Evolutionary conservation across 2,113 vertebrate species (phyloP), one percentile per base, ranked within the genome.

Genomic region (Haplotaxodon microlepis): DNA sequence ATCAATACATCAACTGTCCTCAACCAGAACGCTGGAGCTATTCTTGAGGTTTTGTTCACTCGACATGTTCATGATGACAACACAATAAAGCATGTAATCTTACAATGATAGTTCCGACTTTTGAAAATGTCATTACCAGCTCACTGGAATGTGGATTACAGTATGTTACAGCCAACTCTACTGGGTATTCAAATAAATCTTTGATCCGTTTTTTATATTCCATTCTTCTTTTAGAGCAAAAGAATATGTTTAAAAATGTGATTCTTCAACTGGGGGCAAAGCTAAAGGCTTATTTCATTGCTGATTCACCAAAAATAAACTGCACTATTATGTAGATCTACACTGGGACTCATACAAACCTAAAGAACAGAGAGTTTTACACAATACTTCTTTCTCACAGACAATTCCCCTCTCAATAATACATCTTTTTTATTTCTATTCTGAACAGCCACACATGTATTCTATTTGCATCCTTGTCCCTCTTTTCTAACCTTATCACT

Each of bases 351-450:
- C 29, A 16, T 29, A 47, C 89, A 89, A 81, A 82, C 42, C 85
- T 50, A 16, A 51, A 69, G 73, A 71, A 61, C 27, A 53, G 66
- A 73, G 9, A 4, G 82, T 81, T 84, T 84, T 88, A 83, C 82
- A 82, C 12, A 21, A 84, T 80, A 50, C 21, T 50, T 8, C n/a
- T 69, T 82, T 69, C 59, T 89, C 86, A 7, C 86, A 90, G 42
- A 50, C 42, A 50, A 1, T 47, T 86, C 90, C 83, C 80, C 36
- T 85, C 82, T 91, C 81, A 88, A n/a, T 78, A 92, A 89, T 89
- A 45, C 87, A 88, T 21, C 31, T 53, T 36, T 47, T 34, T 66
- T 42, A 86, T 86, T 93, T 89, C 56, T 2, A 5, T 29, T 86
- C 27, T 61, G 59, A 91, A 88, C 80, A 84, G 56, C 29, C 87